phyloP scores from a whole-genome alignment of 1,140 invertebrate species.

The Euwallacea similis region DNA sequence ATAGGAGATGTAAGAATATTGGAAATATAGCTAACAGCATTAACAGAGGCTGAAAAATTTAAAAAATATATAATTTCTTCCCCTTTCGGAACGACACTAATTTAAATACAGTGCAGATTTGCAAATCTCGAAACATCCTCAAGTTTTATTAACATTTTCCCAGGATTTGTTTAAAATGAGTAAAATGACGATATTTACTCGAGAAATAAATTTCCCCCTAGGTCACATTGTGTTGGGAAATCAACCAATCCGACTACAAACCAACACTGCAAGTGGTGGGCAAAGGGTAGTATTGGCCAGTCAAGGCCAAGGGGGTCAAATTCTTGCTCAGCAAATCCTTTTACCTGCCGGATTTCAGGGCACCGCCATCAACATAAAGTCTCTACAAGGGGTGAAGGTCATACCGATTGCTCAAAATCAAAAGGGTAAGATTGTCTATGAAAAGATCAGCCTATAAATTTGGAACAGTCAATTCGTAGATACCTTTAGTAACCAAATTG shows the following conservation, averaged over 20 bases:
- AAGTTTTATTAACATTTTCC: too few species aligned
- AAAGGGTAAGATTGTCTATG: constrained; percentile 41
- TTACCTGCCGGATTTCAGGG: constrained; percentile 60
- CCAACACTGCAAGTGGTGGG: constrained; percentile 42
- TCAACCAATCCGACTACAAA: constrained; percentile 50
- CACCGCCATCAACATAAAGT: constrained; percentile 65
- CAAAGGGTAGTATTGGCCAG: constrained; percentile 67
- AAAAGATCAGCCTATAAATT: too few species aligned
- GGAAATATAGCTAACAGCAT: too few species aligned
- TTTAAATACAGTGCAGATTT: background rate
- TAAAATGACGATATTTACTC: background rate
- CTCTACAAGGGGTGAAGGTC: constrained; percentile 69
- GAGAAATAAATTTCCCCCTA: background rate
- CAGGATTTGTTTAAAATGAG: too few species aligned
- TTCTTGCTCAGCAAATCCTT: constrained; percentile 59
- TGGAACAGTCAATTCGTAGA: too few species aligned
- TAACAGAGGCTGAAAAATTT: too few species aligned
- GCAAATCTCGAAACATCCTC: background rate
- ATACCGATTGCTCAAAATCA: constrained; percentile 58
- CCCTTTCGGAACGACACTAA: too few species aligned
- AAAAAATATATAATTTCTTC: too few species aligned
- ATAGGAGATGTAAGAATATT: too few species aligned
- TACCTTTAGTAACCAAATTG: too few species aligned
- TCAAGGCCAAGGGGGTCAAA: constrained; percentile 58
- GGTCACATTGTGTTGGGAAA: constrained; percentile 54